Conservation (phyloP, 2,797 vertebrate genomes). For the Galagoides demidoff region DNA sequence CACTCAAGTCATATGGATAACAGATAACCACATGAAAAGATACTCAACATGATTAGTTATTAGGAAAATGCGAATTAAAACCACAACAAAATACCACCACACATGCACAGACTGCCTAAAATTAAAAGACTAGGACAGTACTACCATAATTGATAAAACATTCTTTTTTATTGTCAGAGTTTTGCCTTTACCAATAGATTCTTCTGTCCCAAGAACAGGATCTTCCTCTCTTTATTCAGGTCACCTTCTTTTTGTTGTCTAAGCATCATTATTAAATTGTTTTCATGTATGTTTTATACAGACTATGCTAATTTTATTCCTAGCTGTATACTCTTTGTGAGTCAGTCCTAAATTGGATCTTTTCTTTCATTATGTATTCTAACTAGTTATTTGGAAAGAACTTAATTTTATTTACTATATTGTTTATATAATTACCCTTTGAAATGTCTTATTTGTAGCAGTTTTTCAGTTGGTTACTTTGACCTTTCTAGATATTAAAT, state of each 20-base stretch:
- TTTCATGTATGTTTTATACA: not conserved
- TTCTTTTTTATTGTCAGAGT: not conserved
- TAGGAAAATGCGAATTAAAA: not conserved
- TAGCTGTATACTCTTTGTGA: not conserved
- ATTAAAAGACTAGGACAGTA: not conserved
- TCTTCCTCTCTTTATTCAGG: not conserved
- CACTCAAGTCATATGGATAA: not conserved
- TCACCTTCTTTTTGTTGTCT: conserved; percentile 4
- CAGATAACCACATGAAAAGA: not conserved
- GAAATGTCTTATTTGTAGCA: not conserved
- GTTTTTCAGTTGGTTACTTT: conserved; percentile 24
- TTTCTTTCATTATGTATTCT: not conserved
- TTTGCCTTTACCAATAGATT: not conserved
- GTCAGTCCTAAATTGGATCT: not conserved
- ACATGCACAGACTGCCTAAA: not conserved
- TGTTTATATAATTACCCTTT: conserved; percentile 20
- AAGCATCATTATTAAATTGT: not conserved
- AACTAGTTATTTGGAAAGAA: conserved; percentile 1
- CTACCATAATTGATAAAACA: not conserved
- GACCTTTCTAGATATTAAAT: not conserved
- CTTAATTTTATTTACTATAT: no score
- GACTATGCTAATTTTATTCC: not conserved
- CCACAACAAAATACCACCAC: not conserved
- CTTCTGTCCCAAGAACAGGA: not conserved
- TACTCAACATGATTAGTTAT: not conserved